Percentiles rank a stretch among this genome's conserved stretches.
phyloP scores from a whole-genome alignment of 2,797 vertebrate genomes.

The Ammospiza maritima region DNA sequence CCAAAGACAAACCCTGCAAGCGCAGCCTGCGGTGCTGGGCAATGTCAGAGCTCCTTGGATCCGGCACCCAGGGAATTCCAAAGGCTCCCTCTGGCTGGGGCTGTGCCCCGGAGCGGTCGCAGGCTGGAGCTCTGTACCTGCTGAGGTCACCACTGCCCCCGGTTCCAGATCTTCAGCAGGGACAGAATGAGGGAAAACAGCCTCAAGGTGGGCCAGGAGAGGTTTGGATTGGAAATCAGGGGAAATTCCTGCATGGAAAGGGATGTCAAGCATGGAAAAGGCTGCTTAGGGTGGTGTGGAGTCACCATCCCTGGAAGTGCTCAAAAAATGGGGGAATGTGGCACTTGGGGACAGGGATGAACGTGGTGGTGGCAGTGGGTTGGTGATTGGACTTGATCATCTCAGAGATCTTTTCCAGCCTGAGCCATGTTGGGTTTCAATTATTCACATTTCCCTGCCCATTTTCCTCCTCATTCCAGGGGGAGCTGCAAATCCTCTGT shows the following conservation, averaged over 20 bases:
- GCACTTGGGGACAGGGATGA: neutral
- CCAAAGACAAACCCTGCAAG: neutral
- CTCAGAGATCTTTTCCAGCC: neutral
- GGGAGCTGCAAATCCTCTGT: neutral
- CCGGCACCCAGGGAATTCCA: neutral
- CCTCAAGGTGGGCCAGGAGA: neutral
- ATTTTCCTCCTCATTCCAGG: neutral
- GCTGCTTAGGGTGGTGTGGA: fast-evolving
- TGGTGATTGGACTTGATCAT: neutral
- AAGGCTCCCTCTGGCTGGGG: neutral
- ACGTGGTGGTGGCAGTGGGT: neutral
- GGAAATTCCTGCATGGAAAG: neutral
- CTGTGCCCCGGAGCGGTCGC: fast-evolving
- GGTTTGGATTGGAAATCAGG: neutral
- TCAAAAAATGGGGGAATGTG: neutral
- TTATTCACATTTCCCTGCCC: neutral
- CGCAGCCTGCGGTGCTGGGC: neutral
- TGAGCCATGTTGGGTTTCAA: neutral
- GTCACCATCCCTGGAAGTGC: neutral
- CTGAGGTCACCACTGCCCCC: neutral
- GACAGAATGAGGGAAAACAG: neutral
- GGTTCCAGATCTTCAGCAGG: fast-evolving
- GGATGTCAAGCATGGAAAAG: no score
- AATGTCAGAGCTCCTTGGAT: neutral
- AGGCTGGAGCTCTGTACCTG: neutral